phyloP scores from a whole-genome alignment of 2,797 vertebrate genomes.

The Tarsius wallacei region DNA sequence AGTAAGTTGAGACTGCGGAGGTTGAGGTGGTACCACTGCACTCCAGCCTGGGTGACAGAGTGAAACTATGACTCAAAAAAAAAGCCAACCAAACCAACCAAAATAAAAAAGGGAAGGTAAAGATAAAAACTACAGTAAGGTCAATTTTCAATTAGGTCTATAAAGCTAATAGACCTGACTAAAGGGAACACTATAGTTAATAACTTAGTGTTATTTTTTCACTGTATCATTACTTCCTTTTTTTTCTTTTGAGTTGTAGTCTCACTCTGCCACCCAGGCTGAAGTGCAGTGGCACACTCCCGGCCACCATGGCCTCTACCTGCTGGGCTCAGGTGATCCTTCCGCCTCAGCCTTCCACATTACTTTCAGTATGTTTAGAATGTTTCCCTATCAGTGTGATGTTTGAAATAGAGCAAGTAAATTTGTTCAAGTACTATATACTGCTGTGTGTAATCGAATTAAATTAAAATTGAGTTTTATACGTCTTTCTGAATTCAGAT shows the following conservation, averaged over 20 bases:
- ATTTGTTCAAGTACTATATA: not conserved
- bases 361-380: not conserved
- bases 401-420: slow-evolving; percentile 36
- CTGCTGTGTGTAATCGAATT: not conserved
- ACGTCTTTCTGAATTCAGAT: slow-evolving; percentile 29
- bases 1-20: too few relatives aligned
- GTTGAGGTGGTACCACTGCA: too few relatives aligned
- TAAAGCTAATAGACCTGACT: not conserved
- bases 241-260: too few relatives aligned
- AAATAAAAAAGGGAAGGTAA: not conserved
- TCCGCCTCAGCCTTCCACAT: too few relatives aligned
- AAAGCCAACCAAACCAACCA: too few relatives aligned
- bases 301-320: too few relatives aligned
- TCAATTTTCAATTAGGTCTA: slow-evolving; percentile 32
- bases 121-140: not conserved
- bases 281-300: too few relatives aligned
- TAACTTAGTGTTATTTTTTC: not conserved
- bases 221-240: not conserved
- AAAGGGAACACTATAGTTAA: not conserved
- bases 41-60: too few relatives aligned
- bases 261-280: too few relatives aligned
- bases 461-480: not conserved
- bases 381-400: not conserved
- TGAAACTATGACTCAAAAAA: too few relatives aligned
- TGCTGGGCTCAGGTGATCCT: too few relatives aligned